A percentile compares a stretch with the other conserved stretches of the same genome.
These are phyloP conservation scores for Thalassarche chlororhynchos DNA, from an alignment of 2,113 vertebrate species.

Conservation along the genomic window DNA sequence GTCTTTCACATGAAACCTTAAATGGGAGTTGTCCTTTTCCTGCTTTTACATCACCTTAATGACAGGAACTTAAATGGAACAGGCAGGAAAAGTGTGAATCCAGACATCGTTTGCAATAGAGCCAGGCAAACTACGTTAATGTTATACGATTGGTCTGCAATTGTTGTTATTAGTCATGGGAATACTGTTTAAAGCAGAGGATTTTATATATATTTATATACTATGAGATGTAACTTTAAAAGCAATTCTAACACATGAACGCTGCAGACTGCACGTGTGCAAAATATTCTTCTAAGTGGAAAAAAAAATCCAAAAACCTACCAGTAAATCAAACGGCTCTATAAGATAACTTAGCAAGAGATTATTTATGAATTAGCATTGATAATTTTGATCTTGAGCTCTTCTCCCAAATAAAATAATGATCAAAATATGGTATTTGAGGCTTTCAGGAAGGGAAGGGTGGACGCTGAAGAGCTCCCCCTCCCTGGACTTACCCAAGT, in stretches of 20 bases:
- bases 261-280: neutral
- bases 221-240: rapidly evolving
- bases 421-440: rapidly evolving
- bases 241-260: rapidly evolving
- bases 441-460: neutral
- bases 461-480: neutral
- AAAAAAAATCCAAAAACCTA: neutral
- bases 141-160: neutral
- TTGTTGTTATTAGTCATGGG: neutral
- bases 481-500: neutral
- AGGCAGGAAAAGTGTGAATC: neutral
- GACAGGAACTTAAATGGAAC: neutral
- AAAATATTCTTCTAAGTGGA: neutral
- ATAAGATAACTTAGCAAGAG: neutral
- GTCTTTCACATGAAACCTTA: neutral
- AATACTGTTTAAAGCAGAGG: neutral
- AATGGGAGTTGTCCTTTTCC: constrained; percentile 48
- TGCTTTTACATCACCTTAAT: constrained; percentile 2
- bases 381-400: neutral
- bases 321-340: neutral
- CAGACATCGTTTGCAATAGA: neutral
- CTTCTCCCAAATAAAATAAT: neutral
- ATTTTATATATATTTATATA: rapidly evolving
- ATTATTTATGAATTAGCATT: neutral
- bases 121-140: rapidly evolving